Conservation (phyloP, 2,888 invertebrate genomes). For the Callosobruchus maculatus region DNA sequence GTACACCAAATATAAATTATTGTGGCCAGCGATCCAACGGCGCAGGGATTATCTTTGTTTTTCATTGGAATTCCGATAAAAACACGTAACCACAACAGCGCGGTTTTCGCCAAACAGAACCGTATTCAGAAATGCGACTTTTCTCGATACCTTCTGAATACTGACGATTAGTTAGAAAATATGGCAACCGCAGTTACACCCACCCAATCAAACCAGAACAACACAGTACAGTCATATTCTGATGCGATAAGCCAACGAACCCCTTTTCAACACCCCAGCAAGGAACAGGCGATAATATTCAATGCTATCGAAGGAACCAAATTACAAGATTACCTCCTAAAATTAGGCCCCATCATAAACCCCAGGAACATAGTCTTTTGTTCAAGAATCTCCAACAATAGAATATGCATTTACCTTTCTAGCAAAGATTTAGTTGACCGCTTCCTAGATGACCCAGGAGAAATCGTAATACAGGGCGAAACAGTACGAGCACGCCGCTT, state of each 20-base stretch:
- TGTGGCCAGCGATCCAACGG: too few species aligned
- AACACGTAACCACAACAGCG: too few species aligned
- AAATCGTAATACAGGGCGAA: conserved; percentile 6
- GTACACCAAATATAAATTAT: too few species aligned
- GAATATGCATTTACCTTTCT: conserved; percentile 20
- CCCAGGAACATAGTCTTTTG: conserved; percentile 15
- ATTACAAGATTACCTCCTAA: conserved; percentile 11
- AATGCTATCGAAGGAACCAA: conserved; percentile 9
- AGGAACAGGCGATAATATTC: conserved; percentile 11
- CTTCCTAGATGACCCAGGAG: conserved; percentile 16
- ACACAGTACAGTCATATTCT: conserved; percentile 3
- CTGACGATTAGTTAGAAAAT: too few species aligned
- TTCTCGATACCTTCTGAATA: too few species aligned
- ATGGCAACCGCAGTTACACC: too few species aligned
- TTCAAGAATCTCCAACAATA: conserved; percentile 23
- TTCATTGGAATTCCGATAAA: too few species aligned
- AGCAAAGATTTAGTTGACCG: conserved; percentile 15
- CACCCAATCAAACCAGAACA: too few species aligned
- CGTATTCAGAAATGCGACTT: too few species aligned
- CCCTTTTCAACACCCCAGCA: conserved; percentile 4
- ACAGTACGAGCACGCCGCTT: conserved; percentile 17
- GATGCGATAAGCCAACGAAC: conserved; percentile 4
- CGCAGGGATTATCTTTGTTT: too few species aligned
- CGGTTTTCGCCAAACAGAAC: too few species aligned
- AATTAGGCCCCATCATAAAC: conserved; percentile 8